Base-by-base conservation (phyloP, 1,140 invertebrate species). In the Sminthurinus signatus region DNA sequence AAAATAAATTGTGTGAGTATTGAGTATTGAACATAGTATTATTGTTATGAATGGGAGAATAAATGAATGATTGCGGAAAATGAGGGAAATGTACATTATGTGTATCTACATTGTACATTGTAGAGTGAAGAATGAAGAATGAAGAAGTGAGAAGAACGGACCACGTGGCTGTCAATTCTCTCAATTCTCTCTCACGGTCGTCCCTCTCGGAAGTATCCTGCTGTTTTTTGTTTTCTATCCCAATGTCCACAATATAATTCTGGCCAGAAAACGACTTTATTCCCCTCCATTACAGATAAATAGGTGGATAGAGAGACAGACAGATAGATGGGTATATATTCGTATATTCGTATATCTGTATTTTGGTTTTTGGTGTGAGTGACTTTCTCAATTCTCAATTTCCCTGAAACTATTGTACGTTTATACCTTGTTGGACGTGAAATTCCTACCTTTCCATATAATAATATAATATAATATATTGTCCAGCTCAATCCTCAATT, bases 121-220 rank as follows among this genome's bases (percentile, higher is more conserved):
- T n/a, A n/a, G n/a, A n/a, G n/a, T n/a, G n/a, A n/a, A n/a, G n/a
- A n/a, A n/a, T n/a, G n/a, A n/a, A n/a, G n/a, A n/a, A 55, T 60
- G 64, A 56, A 55, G 58, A 31, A n/a, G n/a, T n/a, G n/a, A n/a
- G n/a, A n/a, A n/a, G n/a, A n/a, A n/a, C n/a, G n/a, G 32, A 64
- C 67, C 67, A 68, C 67, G 67, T 68, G 67, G 67, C 62, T 64
- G 67, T 68, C 67, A 64, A 64, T 68, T 68, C 67, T 68, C 67
- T 64, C 67, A 62, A 36, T 36, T 15, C 15, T 36, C 32, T 68
- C 67, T 68, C 62, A 68, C 67, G 62, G 62, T 63, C 61, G 60
- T 60, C 62, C 62, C 60, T 67, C 66, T 68, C 67, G 67, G 67
- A 69, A 69, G 62, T 69, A 43, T 55, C 67, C 67, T 60, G 60